Evolutionary conservation across 2,113 vertebrate species (phyloP).

Genomic region (Prunella himalayana): DNA sequence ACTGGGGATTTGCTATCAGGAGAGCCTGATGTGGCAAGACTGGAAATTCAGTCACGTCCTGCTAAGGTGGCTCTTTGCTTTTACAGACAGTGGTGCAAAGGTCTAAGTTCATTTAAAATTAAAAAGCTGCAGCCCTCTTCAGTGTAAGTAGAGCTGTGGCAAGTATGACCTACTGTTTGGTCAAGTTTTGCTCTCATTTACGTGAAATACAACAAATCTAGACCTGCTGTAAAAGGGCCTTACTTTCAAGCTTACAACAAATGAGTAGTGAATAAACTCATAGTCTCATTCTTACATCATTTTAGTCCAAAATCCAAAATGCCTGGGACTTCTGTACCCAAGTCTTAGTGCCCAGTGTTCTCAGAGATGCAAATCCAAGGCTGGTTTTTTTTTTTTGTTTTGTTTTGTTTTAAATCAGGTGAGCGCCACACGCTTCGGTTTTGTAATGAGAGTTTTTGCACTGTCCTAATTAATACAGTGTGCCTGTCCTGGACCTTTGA

Average conservation of each 20-base stretch:
- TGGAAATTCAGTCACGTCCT: not conserved
- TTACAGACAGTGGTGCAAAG: not conserved
- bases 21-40: fast-evolving
- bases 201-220: not conserved
- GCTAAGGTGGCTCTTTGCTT: not conserved
- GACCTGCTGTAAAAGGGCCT: not conserved
- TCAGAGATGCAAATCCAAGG: not conserved
- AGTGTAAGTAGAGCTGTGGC: not conserved
- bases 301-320: not conserved
- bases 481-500: slow-evolving; percentile 61
- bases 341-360: not conserved
- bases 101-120: not conserved
- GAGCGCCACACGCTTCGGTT: slow-evolving; percentile 11
- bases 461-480: slow-evolving; percentile 61
- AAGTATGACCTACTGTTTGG: not conserved
- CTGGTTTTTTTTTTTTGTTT: not conserved
- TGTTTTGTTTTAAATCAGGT: slow-evolving; percentile 52
- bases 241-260: not conserved
- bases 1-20: fast-evolving
- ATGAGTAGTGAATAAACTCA: not conserved
- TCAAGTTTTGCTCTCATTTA: not conserved
- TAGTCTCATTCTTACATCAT: not conserved
- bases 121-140: not conserved
- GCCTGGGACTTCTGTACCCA: not conserved
- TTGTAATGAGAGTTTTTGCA: slow-evolving; percentile 44